A percentile compares a stretch with the other conserved stretches of the same genome.
phyloP scores from a whole-genome alignment of 2,888 invertebrate genomes.

The Polydrusus pterygomalis region DNA sequence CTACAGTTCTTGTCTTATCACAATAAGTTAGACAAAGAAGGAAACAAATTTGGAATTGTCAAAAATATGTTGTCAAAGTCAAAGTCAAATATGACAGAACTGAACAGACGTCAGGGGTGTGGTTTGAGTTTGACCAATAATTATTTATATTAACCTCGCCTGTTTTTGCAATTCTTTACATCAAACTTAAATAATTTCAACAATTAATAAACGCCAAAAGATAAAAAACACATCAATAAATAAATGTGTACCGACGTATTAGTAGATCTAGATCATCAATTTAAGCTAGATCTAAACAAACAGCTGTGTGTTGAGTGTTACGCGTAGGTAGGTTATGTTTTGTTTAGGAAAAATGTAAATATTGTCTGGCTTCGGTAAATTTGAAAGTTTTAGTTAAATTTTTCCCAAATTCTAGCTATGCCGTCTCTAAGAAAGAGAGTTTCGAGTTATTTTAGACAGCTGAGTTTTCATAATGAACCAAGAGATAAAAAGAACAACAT shows the following conservation, averaged over 20 bases:
- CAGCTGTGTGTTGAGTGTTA: conserved; percentile 7
- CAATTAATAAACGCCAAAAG: conserved; percentile 20
- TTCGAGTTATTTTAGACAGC: conserved; percentile 82
- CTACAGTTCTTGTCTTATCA: background rate
- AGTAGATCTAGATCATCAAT: conserved; percentile 39
- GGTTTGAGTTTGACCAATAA: too few species aligned
- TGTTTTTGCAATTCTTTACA: conserved; percentile 22
- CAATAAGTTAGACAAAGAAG: background rate
- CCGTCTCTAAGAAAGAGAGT: conserved; percentile 82
- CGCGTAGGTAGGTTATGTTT: conserved; percentile 53
- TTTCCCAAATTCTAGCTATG: conserved; percentile 70
- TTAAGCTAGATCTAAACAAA: conserved; percentile 32
- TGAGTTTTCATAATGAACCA: conserved; percentile 80
- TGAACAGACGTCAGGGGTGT: conserved; percentile 33
- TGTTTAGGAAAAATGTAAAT: conserved; percentile 44
- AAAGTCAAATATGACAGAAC: conserved; percentile 24
- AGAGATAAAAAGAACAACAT: conserved; percentile 73
- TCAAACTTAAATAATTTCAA: conserved; percentile 19
- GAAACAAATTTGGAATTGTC: background rate
- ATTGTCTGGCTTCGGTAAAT: conserved; percentile 38
- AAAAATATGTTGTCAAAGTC: conserved; percentile 22
- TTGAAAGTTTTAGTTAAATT: background rate
- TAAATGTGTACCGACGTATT: conserved; percentile 39
- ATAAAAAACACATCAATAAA: conserved; percentile 32
- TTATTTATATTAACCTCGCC: conserved; percentile 36